Base-by-base conservation (phyloP, 2,797 vertebrate genomes). In the Sandelia bainsii region DNA sequence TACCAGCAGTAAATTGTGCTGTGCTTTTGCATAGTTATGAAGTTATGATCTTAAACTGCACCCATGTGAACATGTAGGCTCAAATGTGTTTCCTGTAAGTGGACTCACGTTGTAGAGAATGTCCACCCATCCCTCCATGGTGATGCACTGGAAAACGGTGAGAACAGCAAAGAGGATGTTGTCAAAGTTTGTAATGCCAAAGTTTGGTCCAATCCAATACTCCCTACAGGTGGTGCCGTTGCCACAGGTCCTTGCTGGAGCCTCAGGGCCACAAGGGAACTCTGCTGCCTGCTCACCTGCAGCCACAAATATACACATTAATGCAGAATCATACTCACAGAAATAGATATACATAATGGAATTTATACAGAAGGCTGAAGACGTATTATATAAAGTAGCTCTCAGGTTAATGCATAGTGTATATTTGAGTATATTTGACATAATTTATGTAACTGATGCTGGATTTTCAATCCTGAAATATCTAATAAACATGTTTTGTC, bases 111-210 rank as follows among this genome's bases (percentile, higher is more conserved):
- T 95, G 90, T 99, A 99, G 65, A 99, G 96, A 80, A 99, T 98
- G 74, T 99, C 97, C 0, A 97, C 97, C 98, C 98, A 99, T 75
- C 98, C 98, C 88, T 99, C 98, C 98, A 99, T 99, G 79, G 98
- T 99, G 92, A 99, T 99, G 90, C 98, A 99, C 91, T 99, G 98
- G 93, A 99, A 99, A 67, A 99, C 98, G 0, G 98, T 99, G 82
- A 99, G 94, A 76, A 99, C 89, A 6, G 98, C 95, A 1, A 98
- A 99, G 48, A 99, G 94, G 92, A 99, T 98, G 77, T 99, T 99
- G 94, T 99, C 98, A 5, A 99, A 99, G 91, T 99, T 98, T 86
- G 98, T 99, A 89, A 99, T 99, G 53, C 98, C 98, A 0, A 94
- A 98, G 92, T 97, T 99, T 72, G 97, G 98, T 8, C 98, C 98